These are phyloP conservation scores for Danio albolineatus DNA, from an alignment of 2,797 vertebrate genomes.

Conservation along the genomic window DNA sequence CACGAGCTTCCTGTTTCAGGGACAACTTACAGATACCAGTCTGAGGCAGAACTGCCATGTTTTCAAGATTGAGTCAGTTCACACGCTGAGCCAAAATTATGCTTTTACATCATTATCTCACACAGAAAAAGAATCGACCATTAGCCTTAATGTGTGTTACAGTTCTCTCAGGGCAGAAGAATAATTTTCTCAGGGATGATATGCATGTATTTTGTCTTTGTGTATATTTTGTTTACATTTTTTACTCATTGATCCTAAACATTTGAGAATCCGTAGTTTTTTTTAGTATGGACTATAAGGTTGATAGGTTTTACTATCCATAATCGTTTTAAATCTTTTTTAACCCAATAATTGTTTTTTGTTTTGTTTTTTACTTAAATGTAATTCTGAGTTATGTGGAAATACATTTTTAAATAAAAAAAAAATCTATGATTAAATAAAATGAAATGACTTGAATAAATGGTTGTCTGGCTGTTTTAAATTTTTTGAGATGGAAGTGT, in stretches of 20 bases:
- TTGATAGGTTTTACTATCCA: conserved; percentile 85
- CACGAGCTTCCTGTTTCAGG: conserved; percentile 77
- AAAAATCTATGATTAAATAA: conserved; percentile 6
- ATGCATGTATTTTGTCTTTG: not conserved
- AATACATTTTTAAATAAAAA: not conserved
- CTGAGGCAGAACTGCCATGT: conserved; percentile 63
- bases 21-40: conserved; percentile 86
- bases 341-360: not conserved
- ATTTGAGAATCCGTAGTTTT: not conserved
- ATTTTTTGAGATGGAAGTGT: not conserved
- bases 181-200: conserved; percentile 54
- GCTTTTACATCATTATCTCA: not conserved
- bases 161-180: conserved; percentile 24
- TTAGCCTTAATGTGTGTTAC: conserved; percentile 22
- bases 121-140: not conserved
- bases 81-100: conserved; percentile 2
- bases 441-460: not conserved
- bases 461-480: not conserved
- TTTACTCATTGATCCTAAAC: conserved; percentile 3
- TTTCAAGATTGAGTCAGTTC: conserved; percentile 23
- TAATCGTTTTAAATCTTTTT: conserved; percentile 22
- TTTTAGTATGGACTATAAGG: conserved; percentile 41
- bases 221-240: not conserved
- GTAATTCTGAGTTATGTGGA: not conserved
- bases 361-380: conserved; percentile 1